Base-by-base conservation (phyloP, 2,888 invertebrate species). In the Drosophila gaucha region DNA sequence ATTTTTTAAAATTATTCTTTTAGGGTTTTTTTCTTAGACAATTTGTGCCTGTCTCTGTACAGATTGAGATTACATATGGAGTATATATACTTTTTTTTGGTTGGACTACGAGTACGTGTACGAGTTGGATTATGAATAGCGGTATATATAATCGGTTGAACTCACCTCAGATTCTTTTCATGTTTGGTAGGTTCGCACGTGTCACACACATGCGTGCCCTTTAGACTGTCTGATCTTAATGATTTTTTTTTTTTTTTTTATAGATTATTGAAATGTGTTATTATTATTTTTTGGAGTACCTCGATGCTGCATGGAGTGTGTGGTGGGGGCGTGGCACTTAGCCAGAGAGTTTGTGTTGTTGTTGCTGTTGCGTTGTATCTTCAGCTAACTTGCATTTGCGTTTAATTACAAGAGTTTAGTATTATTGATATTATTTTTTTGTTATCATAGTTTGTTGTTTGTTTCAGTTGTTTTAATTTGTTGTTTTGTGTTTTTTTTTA, bases 251-350 rank as follows among this genome's bases (percentile, higher is more conserved):
- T 55, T 44, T 74, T 64, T 79, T 66, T 67, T 66, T 62, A 74
- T 64, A 75, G 73, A 76, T 78, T 84, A 80, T 74, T 80, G 65
- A 67, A 82, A 84, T 80, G 76, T 80, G 58, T 75, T 77, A 78
- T 84, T 72, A 80, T 82, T 78, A 70, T 82, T 78, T 68, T 83
- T 80, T 79, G 65, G 84, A 79, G 85, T 85, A 85, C 85, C 85
- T 85, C 85, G 79, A 75, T 75, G 82, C 74, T 77, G 69, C 78
- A 62, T 50, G 43, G 49, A 46, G 43, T 52, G 36, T 43, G 46
- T 38, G 24, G 39, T 33, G 35, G 55, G 44, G 50, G 44, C 38
- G 41, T 43, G 56, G 39, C 58, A 8, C 14, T 5, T 10, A n/a
- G 49, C 50, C 49, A 49, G 51, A 30, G 22, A 10, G 58, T 59